Conservation (phyloP, 2,888 invertebrate species). For the Taphrorychus bicolor region DNA sequence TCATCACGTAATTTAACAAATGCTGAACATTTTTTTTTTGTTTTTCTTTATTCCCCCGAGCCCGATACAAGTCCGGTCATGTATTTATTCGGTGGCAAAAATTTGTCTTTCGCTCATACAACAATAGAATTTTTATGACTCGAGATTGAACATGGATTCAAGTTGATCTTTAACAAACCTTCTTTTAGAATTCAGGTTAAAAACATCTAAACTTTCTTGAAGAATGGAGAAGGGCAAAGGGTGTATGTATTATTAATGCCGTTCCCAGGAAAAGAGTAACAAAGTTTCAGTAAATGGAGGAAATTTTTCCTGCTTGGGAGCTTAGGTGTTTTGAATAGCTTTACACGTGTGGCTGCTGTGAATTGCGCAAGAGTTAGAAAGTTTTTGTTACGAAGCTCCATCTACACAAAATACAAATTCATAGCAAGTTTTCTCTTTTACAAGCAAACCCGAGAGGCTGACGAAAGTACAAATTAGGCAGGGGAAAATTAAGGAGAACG, state of each 20-base stretch:
- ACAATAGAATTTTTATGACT: not conserved
- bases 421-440: not conserved
- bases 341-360: too few species aligned
- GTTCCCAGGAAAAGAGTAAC: not conserved
- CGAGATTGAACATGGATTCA: not conserved
- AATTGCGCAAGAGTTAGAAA: not conserved
- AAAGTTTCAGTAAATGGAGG: not conserved
- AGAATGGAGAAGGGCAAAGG: not conserved
- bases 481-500: not conserved
- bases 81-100: not conserved
- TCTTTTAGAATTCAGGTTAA: not conserved
- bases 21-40: not conserved
- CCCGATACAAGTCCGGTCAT: not conserved
- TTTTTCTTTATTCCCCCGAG: not conserved
- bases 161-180: not conserved
- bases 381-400: not conserved
- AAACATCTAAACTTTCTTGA: not conserved
- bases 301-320: not conserved
- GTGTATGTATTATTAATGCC: not conserved
- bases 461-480: not conserved
- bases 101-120: not conserved
- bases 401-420: not conserved
- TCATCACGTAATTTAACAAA: slow-evolving; percentile 8
- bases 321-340: not conserved
- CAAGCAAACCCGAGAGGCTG: not conserved